These are phyloP conservation scores for Eriosoma lanigerum DNA, from an alignment of 1,140 invertebrate genomes.

Conservation along the genomic window DNA sequence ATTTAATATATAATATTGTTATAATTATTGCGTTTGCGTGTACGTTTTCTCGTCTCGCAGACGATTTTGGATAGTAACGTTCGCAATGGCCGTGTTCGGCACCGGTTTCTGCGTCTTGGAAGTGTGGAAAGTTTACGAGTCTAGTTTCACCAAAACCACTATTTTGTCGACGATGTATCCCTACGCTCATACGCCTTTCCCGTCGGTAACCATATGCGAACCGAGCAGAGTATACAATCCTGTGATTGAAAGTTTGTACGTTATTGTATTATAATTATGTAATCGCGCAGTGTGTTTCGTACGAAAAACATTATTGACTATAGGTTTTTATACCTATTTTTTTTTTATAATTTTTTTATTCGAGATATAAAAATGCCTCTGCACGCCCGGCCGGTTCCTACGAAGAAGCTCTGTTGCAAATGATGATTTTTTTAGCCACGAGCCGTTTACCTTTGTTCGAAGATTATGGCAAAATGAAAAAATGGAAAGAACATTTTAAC, in stretches of 20 bases:
- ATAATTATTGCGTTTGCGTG: too few species aligned
- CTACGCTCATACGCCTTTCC: conserved; percentile 55
- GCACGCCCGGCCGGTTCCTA: not conserved
- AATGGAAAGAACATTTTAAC: not conserved
- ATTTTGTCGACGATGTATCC: conserved; percentile 53
- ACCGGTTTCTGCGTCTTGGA: conserved; percentile 24
- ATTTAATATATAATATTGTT: too few species aligned
- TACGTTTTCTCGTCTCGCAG: not conserved
- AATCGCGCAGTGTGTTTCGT: too few species aligned
- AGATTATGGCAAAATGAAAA: not conserved
- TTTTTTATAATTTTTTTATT: not conserved
- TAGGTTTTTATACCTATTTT: too few species aligned
- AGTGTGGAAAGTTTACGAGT: conserved; percentile 39
- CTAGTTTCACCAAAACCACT: conserved; percentile 41
- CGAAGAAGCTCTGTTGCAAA: not conserved
- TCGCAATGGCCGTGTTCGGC: conserved; percentile 34
- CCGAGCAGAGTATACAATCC: conserved; percentile 55
- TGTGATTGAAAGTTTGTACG: conserved; percentile 48
- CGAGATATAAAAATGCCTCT: not conserved
- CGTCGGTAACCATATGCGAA: conserved; percentile 56
- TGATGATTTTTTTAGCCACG: not conserved
- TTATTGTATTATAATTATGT: too few species aligned
- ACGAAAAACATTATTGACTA: too few species aligned
- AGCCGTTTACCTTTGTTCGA: conserved; percentile 9
- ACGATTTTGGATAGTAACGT: conserved; percentile 50